phyloP scores from a whole-genome alignment of 2,888 invertebrate species.

The Aleiodes leptofemur region DNA sequence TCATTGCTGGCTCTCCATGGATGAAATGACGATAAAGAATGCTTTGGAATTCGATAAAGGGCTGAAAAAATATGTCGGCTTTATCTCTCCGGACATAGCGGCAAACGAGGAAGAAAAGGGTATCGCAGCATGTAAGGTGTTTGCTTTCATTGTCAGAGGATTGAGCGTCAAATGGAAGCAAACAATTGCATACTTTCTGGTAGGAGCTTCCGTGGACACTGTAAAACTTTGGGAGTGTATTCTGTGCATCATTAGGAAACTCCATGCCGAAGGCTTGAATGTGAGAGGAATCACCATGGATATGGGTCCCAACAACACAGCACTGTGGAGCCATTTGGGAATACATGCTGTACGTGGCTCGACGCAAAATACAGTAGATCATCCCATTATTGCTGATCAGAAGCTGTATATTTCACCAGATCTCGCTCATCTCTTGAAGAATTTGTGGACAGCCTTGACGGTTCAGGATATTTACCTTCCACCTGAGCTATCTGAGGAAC shows the following conservation, averaged over 20 bases:
- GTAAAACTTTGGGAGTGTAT: constrained; percentile 8
- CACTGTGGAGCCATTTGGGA: background rate
- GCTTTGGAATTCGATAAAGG: no score
- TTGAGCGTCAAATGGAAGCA: constrained; percentile 20
- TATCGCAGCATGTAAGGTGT: background rate
- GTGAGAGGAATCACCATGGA: constrained; percentile 14
- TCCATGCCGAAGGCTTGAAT: constrained; percentile 7
- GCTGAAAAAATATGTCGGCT: no score
- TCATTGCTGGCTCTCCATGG: no score
- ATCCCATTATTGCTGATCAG: background rate
- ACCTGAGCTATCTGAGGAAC: background rate
- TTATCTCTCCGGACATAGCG: constrained; percentile 18
- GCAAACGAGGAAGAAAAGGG: background rate
- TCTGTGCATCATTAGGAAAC: background rate
- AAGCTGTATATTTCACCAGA: constrained; percentile 8
- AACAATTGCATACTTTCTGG: constrained; percentile 15
- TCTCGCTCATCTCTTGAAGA: constrained; percentile 3
- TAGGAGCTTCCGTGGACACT: background rate
- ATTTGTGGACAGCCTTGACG: constrained; percentile 1
- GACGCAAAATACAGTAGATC: background rate
- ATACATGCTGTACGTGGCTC: constrained; percentile 2
- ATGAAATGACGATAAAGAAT: no score
- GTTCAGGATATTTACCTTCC: background rate
- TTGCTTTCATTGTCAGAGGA: background rate
- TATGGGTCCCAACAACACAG: constrained; percentile 12